Conservation (phyloP, 2,797 vertebrate species). For the Lates japonicus region DNA sequence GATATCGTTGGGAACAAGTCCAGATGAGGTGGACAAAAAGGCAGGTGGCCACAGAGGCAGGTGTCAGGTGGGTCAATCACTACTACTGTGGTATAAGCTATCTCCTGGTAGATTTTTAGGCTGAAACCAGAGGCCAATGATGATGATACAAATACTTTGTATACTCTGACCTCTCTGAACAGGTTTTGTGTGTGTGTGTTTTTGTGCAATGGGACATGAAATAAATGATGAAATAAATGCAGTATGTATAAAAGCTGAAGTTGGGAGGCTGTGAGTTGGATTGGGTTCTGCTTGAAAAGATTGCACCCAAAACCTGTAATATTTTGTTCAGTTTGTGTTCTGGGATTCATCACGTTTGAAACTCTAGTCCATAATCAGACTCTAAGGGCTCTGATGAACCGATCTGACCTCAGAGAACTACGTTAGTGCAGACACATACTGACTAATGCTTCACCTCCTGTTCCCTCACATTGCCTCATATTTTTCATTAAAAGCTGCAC, state of each 20-base stretch:
- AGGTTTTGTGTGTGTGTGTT: background rate
- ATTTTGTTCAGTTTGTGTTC: background rate
- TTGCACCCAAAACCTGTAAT: background rate
- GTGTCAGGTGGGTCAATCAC: constrained; percentile 87
- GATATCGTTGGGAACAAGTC: constrained; percentile 97
- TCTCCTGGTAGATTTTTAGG: background rate
- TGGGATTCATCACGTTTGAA: background rate
- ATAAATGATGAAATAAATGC: background rate
- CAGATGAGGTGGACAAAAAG: constrained; percentile 95
- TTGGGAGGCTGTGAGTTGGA: background rate
- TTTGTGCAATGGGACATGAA: background rate
- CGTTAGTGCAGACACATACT: constrained; percentile 6
- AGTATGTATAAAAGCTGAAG: background rate
- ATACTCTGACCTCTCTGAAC: background rate
- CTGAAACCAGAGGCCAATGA: background rate
- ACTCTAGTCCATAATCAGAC: background rate
- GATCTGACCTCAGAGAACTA: background rate
- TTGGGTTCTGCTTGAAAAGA: background rate
- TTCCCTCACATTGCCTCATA: background rate
- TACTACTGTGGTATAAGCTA: background rate
- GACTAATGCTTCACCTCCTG: constrained; percentile 8
- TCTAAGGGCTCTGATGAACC: background rate
- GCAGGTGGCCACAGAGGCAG: constrained; percentile 96
- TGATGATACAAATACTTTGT: too few relatives aligned
- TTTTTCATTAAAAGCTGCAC: constrained; percentile 30